Conservation (phyloP, 2,888 invertebrate genomes). For the Hyles lineata region DNA sequence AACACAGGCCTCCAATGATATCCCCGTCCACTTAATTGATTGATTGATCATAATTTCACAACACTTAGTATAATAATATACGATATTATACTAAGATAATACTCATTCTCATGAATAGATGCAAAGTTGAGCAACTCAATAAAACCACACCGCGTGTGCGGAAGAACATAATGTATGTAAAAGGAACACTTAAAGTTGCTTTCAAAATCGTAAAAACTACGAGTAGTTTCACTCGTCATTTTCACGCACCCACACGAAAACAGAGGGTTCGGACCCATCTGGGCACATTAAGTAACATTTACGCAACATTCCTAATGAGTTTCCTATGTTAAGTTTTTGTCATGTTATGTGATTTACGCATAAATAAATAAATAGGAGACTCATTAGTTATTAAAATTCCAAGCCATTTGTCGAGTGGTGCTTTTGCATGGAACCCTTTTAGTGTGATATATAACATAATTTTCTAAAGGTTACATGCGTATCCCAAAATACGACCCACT, state of each 20-base stretch:
- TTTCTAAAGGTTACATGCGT: too few relatives aligned
- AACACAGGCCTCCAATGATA: too few relatives aligned
- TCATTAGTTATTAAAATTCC: not conserved
- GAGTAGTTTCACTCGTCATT: conserved; percentile 23
- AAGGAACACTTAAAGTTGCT: conserved; percentile 27
- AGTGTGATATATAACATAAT: too few relatives aligned
- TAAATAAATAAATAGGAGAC: not conserved
- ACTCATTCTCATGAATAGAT: not conserved
- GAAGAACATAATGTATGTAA: conserved; percentile 29
- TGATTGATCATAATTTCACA: too few relatives aligned
- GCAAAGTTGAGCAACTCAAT: conserved; percentile 19
- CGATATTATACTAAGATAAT: conserved; percentile 2
- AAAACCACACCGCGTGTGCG: conserved; percentile 18
- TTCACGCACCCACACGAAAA: not conserved
- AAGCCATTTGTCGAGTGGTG: not conserved
- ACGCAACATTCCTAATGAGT: not conserved
- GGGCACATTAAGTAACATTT: not conserved
- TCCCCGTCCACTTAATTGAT: too few relatives aligned
- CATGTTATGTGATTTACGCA: conserved; percentile 1
- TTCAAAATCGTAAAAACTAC: conserved; percentile 30
- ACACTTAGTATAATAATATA: too few relatives aligned
- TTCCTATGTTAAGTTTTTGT: conserved; percentile 6
- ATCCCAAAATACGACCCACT: too few relatives aligned
- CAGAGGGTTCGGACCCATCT: not conserved
- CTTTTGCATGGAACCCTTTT: not conserved